phyloP scores from a whole-genome alignment of 2,113 vertebrate genomes.

The Euleptes europaea region DNA sequence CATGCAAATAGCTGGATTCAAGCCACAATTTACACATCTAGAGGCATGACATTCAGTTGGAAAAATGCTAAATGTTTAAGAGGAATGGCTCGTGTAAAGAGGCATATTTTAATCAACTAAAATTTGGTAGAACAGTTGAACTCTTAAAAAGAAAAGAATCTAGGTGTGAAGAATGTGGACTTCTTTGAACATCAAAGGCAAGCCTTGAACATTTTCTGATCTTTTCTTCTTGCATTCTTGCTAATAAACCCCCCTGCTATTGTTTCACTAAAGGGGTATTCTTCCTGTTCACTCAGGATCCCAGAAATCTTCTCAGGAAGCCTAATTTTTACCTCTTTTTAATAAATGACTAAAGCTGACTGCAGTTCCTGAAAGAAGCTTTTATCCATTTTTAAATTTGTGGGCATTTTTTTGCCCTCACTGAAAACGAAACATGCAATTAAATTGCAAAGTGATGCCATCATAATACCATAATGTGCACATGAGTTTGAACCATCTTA shows the following conservation, averaged over 20 bases:
- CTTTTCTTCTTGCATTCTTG: no score
- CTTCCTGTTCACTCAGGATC: neutral
- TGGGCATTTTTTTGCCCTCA: neutral
- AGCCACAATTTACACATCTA: no score
- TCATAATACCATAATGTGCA: conserved; percentile 14
- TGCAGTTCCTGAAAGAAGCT: neutral
- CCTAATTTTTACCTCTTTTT: neutral
- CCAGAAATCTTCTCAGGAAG: neutral
- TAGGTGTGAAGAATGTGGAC: no score
- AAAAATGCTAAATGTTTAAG: neutral
- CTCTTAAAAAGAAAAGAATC: no score
- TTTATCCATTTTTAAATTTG: neutral
- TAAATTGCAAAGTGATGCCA: conserved; percentile 29
- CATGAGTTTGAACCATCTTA: conserved; percentile 6
- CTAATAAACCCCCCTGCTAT: neutral
- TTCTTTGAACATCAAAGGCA: no score
- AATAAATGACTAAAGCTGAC: neutral
- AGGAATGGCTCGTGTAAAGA: neutral
- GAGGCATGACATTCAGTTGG: no score
- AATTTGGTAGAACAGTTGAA: no score
- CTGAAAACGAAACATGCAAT: conserved; percentile 6
- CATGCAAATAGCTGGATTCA: no score
- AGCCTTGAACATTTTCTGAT: no score
- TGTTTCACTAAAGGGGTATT: neutral
- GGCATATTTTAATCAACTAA: neutral